Conservation (phyloP, 2,888 invertebrate genomes). For the Andrena hattorfiana region DNA sequence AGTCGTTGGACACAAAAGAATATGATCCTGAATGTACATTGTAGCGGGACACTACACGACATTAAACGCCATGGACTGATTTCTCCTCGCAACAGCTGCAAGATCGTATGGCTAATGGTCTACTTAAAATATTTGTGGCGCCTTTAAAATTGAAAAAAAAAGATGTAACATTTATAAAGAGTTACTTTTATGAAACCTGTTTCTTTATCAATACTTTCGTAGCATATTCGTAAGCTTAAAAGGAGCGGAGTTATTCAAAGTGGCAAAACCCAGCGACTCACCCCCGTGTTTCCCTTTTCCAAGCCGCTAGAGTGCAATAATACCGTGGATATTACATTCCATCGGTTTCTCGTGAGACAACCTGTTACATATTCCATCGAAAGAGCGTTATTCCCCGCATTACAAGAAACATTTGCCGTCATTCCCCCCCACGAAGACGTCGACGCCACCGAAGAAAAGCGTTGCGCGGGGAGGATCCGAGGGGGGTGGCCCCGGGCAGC, state of each 20-base stretch:
- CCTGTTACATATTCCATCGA: slow-evolving; percentile 69
- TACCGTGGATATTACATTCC: slow-evolving; percentile 54
- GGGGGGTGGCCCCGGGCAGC: not conserved
- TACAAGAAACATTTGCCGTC: slow-evolving; percentile 46
- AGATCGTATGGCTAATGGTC: not conserved
- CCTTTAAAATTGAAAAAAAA: not conserved
- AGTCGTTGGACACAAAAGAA: not conserved
- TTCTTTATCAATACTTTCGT: not conserved
- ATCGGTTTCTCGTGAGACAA: slow-evolving; percentile 63
- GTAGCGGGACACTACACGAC: not conserved
- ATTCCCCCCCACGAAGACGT: not conserved
- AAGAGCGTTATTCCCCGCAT: slow-evolving; percentile 60
- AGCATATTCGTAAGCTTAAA: not conserved
- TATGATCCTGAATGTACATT: not conserved
- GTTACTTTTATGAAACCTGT: not conserved
- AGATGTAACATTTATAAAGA: not conserved
- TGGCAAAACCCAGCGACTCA: slow-evolving; percentile 16
- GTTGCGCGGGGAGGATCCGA: not conserved
- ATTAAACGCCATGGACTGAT: not conserved
- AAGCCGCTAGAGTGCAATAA: slow-evolving; percentile 54
- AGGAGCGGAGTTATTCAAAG: slow-evolving; percentile 1
- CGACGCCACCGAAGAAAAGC: slow-evolving; percentile 7
- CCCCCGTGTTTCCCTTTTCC: slow-evolving; percentile 13
- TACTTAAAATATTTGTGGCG: not conserved
- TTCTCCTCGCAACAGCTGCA: not conserved